Evolutionary conservation across 2,888 invertebrate genomes (phyloP), one percentile per base, ranked within the genome.

Genomic region (Oegoconia quadripuncta): DNA sequence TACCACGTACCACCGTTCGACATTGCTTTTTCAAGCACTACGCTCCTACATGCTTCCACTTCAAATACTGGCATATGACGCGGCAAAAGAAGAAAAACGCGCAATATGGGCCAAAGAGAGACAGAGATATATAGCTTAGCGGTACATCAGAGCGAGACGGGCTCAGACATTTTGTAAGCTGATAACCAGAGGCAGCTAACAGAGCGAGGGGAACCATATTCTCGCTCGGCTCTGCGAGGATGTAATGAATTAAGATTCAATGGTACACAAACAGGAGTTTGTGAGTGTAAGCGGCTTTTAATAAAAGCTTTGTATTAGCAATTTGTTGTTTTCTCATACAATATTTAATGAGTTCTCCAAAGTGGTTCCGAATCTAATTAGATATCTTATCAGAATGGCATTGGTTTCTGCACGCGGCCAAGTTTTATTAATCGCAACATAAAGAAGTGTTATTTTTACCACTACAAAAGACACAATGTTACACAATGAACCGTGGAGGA

Each of bases 41-140:
- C 67, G 68, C 60, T 75, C 72, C 68, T 28, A 20, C 13, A 20
- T 14, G 27, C 13, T 27, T 8, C 12, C 72, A 64, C 70, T 66
- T 74, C 71, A 66, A n/a, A 71, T 74, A 75, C 73, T 74, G 70
- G 71, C 78, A 76, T 80, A 82, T 82, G 83, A 82, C 83, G 82
- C 78, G 84, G 77, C 79, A 84, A 86, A 83, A 84, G 79, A 82
- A 86, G 84, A 86, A 86, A 87, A 87, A 84, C 83, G 83, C 78
- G 82, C 81, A 83, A 79, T 80, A 77, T 76, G 74, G 77, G 81
- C 61, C 59, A 50, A 74, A 86, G 69, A 71, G 79, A 66, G 83
- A 84, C 64, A 60, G 71, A 53, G 52, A 55, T 72, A 80, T 71
- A 64, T 60, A 68, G 73, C 73, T 77, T 75, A 73, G 68, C 59